Evolutionary conservation across 2,888 invertebrate genomes (phyloP).

Genomic region (Conus canariensis): DNA sequence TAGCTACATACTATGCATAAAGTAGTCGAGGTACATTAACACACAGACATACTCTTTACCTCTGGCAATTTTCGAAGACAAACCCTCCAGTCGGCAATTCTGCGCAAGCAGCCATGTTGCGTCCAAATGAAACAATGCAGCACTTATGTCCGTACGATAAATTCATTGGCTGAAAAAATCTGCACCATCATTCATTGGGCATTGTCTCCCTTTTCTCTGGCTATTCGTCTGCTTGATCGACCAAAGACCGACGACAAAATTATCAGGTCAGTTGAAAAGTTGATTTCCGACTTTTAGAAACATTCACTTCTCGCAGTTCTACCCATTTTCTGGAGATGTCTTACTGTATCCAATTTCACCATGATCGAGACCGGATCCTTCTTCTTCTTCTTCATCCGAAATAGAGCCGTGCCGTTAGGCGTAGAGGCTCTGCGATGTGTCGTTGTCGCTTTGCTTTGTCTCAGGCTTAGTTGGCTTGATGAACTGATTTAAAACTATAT

Average conservation of each 20-base stretch:
- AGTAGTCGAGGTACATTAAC: too few species aligned
- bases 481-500: too few species aligned
- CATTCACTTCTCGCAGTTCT: too few species aligned
- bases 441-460: too few species aligned
- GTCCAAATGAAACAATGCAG: neutral
- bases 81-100: constrained; percentile 69
- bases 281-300: neutral
- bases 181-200: neutral
- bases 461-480: too few species aligned
- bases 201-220: neutral
- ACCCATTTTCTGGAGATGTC: too few species aligned
- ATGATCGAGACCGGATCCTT: too few species aligned
- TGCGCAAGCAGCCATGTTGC: constrained; percentile 58
- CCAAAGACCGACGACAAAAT: neutral
- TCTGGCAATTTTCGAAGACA: constrained; percentile 74
- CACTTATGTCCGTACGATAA: neutral
- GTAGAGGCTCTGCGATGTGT: too few species aligned
- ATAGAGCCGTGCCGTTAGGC: too few species aligned
- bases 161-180: constrained; percentile 14
- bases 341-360: too few species aligned
- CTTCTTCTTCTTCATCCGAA: too few species aligned
- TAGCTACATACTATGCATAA: too few species aligned
- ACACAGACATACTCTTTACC: constrained; percentile 54
- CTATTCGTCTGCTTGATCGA: neutral
- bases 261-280: neutral